Evolutionary conservation across 2,113 vertebrate genomes (phyloP), one percentile per base, ranked within the genome.

Genomic region (Tonatia bakeri): DNA sequence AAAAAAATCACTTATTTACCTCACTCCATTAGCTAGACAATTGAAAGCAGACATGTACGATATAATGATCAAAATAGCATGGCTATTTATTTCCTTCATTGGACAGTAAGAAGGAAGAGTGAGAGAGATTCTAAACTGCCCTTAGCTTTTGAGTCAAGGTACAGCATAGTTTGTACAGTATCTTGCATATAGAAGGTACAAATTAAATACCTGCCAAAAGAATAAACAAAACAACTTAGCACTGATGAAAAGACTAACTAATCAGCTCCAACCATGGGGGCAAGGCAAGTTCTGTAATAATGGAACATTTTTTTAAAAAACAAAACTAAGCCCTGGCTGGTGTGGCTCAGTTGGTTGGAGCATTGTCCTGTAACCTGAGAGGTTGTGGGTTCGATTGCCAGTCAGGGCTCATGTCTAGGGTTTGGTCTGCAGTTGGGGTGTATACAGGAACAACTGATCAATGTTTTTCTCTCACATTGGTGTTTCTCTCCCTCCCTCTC

Each of bases 11-110:
- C 4, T 47, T 52, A 89, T 94, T 95, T 84, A 84, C 24, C 70
- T 16, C 7, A 64, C 20, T 93, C 73, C 19, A 94, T 97, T 96
- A 96, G 50, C 43, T 89, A 86, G 28, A 86, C 11, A 94, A 94
- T 40, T 94, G 19, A 91, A 97, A 91, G 50, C 73, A 79, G 22
- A 69, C 4, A 52, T 92, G 61, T 94, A 89, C 33, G 83, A 86
- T 86, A 33, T 69, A 86, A 83, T 88, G 28, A 76, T 87, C 40
- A 92, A 95, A 96, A 87, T 38, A 87, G 7, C 28, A 33, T 52
- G 64, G 52, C 54, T 28, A 93, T 90, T 80, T 92, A 36, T 90
- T 96, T 90, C 79, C 75, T 91, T 95, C 24, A 89, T 38, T 45
- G 38, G 54, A 77, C 36, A 91, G 5, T 87, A 87, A 79, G 20